A percentile compares a stretch with the other conserved stretches of the same genome.
Evolutionary conservation across 2,797 vertebrate species (phyloP).

Genomic region (Amniataba percoides): DNA sequence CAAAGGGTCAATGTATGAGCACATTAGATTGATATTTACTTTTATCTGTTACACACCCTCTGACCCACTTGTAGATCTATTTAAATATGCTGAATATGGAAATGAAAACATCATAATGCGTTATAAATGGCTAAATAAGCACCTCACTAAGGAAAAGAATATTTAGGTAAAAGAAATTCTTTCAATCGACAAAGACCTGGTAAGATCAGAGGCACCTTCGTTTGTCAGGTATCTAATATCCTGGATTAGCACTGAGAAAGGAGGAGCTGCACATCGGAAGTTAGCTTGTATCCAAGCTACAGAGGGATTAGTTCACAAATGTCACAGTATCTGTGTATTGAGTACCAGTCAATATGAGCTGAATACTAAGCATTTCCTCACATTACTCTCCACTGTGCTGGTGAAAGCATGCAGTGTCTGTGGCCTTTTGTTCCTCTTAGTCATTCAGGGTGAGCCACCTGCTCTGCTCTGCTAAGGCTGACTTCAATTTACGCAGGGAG

Average conservation of each 20-base stretch:
- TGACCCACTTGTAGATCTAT: background rate
- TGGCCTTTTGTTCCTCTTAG: conserved; percentile 75
- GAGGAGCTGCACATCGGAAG: conserved; percentile 41
- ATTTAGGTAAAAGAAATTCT: background rate
- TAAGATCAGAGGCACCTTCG: background rate
- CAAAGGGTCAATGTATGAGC: too few species aligned
- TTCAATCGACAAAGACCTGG: conserved; percentile 1
- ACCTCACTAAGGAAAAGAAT: conserved; percentile 9
- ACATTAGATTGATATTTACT: background rate
- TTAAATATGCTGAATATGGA: background rate
- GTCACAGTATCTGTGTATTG: conserved; percentile 77
- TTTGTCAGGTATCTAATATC: conserved; percentile 27
- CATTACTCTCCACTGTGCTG: conserved; percentile 76
- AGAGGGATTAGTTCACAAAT: conserved; percentile 70
- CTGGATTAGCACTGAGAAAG: conserved; percentile 26
- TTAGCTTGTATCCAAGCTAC: conserved; percentile 64
- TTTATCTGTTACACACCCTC: conserved; percentile 1
- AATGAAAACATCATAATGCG: conserved; percentile 3
- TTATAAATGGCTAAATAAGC: background rate
- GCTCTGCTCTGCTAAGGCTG: conserved; percentile 67
- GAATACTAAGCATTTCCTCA: conserved; percentile 82
- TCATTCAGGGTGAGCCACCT: conserved; percentile 82
- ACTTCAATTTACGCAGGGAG: conserved; percentile 60
- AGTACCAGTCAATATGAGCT: conserved; percentile 75
- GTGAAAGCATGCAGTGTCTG: conserved; percentile 80